A percentile compares a stretch with the other conserved stretches of the same genome.
Conservation (phyloP, 2,888 invertebrate species). For the Athalia cordata region DNA sequence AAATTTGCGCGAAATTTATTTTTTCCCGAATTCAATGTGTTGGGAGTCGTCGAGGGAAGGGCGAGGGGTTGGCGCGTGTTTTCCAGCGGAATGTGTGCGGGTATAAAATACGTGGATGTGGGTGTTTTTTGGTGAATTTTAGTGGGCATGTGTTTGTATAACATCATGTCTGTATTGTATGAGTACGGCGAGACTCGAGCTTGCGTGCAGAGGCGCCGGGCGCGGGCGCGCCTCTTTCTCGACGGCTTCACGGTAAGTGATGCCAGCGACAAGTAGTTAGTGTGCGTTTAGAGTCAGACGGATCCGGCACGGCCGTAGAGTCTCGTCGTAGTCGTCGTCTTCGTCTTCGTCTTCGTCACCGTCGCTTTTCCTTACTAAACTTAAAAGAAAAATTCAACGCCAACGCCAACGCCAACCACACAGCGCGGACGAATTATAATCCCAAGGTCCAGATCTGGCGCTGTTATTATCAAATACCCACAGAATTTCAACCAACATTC, state of each 20-base stretch:
- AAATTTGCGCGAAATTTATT: not conserved
- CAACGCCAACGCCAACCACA: constrained; percentile 3
- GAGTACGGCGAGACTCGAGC: constrained; percentile 15
- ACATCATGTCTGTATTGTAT: not conserved
- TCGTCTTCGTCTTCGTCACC: too few relatives aligned
- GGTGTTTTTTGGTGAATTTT: not conserved
- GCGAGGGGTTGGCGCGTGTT: too few relatives aligned
- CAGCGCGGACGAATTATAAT: not conserved
- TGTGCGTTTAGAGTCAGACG: constrained; percentile 55
- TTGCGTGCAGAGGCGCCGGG: constrained; percentile 41
- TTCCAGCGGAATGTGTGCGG: too few relatives aligned
- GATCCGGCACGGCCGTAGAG: constrained; percentile 30
- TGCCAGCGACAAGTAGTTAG: constrained; percentile 51
- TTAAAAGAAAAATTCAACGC: not conserved
- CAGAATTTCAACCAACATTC: constrained; percentile 33
- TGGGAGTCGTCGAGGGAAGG: too few relatives aligned
- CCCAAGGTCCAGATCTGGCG: constrained; percentile 21
- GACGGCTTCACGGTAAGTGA: constrained; percentile 42
- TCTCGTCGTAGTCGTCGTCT: constrained; percentile 9
- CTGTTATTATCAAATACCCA: constrained; percentile 8
- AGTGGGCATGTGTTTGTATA: constrained; percentile 14
- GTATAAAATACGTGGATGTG: not conserved
- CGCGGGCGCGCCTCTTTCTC: constrained; percentile 35
- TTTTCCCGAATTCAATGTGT: too few relatives aligned
- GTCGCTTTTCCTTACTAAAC: too few relatives aligned